Percentiles rank a stretch among this genome's conserved stretches.
Conservation (phyloP, 2,797 vertebrate genomes). For the Cryptoprocta ferox region DNA sequence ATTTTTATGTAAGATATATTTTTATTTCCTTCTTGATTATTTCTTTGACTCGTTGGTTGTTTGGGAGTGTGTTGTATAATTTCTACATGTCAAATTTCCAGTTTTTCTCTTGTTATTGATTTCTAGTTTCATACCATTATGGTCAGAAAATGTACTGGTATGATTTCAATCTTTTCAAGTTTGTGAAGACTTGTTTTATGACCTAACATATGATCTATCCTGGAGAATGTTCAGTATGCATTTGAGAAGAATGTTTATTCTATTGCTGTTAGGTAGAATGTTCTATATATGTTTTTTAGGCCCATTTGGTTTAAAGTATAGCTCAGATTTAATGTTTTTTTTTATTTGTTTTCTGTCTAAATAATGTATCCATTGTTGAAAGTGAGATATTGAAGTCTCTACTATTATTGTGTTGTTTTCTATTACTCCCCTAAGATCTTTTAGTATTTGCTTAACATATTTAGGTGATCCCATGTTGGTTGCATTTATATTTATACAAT, state of each 20-base stretch:
- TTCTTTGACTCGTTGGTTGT: not conserved
- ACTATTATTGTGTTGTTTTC: not conserved
- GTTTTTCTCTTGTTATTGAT: not conserved
- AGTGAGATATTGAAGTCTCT: not conserved
- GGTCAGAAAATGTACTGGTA: not conserved
- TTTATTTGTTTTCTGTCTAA: not conserved
- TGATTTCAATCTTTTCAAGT: not conserved
- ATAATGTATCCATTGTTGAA: not conserved
- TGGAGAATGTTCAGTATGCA: not conserved
- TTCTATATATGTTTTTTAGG: not conserved
- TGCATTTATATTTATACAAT: not conserved
- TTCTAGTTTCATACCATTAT: not conserved
- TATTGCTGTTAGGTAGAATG: not conserved
- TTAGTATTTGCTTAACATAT: not conserved
- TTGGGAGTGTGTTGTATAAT: not conserved
- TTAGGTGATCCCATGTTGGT: not conserved
- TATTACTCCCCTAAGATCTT: not conserved
- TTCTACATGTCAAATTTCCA: not conserved
- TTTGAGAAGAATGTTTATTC: not conserved
- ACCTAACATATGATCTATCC: not conserved
- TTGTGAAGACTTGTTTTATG: not conserved
- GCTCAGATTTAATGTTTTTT: not conserved
- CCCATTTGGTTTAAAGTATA: not conserved
- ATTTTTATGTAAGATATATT: not conserved
- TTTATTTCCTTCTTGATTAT: not conserved